Evolutionary conservation across 2,797 vertebrate species (phyloP).

Genomic region (Astyanax mexicanus): DNA sequence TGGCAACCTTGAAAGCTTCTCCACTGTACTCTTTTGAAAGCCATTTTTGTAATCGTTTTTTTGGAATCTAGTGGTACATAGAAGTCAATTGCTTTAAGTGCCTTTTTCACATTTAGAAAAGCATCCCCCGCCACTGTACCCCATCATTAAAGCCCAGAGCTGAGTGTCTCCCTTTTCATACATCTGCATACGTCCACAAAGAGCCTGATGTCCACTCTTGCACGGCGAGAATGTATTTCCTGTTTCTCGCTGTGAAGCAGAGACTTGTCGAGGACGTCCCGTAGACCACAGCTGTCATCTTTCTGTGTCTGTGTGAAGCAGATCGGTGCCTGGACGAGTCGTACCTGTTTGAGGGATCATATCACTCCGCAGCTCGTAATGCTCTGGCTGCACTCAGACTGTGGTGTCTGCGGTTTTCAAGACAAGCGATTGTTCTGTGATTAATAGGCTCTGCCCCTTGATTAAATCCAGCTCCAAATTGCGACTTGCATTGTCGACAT

Average conservation of each 20-base stretch:
- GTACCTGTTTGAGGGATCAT: conserved; percentile 37
- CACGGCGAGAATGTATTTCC: not conserved
- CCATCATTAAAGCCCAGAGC: not conserved
- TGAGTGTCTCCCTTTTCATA: not conserved
- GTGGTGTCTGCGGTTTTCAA: conserved; percentile 48
- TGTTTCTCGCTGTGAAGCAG: not conserved
- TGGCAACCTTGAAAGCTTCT: conserved; percentile 9
- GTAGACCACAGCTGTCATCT: conserved; percentile 19
- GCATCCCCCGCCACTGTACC: not conserved
- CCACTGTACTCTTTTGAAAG: not conserved
- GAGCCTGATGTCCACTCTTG: not conserved
- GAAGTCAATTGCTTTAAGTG: conserved; percentile 36
- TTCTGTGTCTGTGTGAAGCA: not conserved
- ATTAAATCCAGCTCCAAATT: conserved; percentile 41
- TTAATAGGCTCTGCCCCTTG: conserved; percentile 46
- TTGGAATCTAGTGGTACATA: conserved; percentile 17
- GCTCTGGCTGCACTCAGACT: conserved; percentile 31
- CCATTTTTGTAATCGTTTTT: not conserved
- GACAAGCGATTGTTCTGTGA: conserved; percentile 50
- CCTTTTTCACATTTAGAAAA: not conserved
- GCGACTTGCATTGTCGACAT: conserved; percentile 30
- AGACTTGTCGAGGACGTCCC: not conserved
- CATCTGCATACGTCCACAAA: not conserved
- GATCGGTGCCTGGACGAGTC: not conserved
- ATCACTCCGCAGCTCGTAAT: conserved; percentile 28